phyloP scores from a whole-genome alignment of 2,113 vertebrate species.

The Dendrocopos noguchii region DNA sequence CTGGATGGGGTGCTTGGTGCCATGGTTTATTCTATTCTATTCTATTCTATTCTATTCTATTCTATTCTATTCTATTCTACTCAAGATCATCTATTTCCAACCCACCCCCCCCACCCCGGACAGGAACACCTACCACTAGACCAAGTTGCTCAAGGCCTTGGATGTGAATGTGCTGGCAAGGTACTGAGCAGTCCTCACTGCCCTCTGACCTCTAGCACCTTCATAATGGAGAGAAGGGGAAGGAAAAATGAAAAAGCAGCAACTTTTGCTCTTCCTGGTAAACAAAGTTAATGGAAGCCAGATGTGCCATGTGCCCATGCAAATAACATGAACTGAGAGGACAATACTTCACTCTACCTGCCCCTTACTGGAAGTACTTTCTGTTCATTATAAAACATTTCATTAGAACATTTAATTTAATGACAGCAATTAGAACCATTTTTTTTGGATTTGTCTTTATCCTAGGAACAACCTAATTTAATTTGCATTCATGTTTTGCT shows the following conservation, averaged over 20 bases:
- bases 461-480: background rate
- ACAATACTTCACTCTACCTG: background rate
- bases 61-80: no score
- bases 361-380: background rate
- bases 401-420: background rate
- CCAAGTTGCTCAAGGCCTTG: background rate
- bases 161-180: background rate
- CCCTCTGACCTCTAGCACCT: background rate
- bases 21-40: no score
- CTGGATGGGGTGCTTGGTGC: no score
- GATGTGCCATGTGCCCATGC: background rate
- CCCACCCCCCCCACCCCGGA: no score
- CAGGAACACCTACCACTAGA: no score
- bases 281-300: background rate
- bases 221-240: background rate
- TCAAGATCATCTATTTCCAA: no score
- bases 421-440: background rate
- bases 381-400: background rate
- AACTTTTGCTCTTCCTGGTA: background rate
- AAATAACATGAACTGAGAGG: background rate
- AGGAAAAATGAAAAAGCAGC: background rate
- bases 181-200: background rate
- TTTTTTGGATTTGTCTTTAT: background rate
- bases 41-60: no score
- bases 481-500: slow-evolving; percentile 16